Percentiles rank a stretch among this genome's conserved stretches.
These are phyloP conservation scores for Brachirus orientalis DNA, from an alignment of 2,113 vertebrate genomes.

Conservation along the genomic window DNA sequence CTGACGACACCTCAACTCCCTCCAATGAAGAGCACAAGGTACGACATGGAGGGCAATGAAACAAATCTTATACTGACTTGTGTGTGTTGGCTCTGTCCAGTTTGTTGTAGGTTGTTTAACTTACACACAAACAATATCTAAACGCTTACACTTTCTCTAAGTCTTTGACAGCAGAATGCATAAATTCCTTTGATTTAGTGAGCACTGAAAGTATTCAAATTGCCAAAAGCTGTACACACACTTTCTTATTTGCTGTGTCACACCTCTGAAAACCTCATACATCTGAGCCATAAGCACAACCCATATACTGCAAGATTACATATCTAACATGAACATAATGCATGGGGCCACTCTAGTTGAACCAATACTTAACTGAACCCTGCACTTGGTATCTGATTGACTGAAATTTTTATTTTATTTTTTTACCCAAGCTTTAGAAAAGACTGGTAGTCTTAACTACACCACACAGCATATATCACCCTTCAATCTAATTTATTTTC, in stretches of 20 bases:
- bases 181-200: neutral
- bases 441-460: too few relatives aligned
- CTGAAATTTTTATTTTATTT: too few relatives aligned
- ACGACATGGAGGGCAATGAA: neutral
- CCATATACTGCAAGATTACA: too few relatives aligned
- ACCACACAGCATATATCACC: too few relatives aligned
- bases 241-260: neutral
- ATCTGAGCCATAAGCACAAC: too few relatives aligned
- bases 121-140: neutral
- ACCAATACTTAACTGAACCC: too few relatives aligned
- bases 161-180: too few relatives aligned
- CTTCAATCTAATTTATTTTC: constrained; percentile 23
- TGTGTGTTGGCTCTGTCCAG: too few relatives aligned
- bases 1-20: constrained; percentile 85
- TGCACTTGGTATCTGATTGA: too few relatives aligned
- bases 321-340: neutral
- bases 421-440: too few relatives aligned
- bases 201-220: neutral
- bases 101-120: too few relatives aligned
- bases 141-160: neutral
- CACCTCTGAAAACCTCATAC: neutral
- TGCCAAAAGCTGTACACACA: neutral
- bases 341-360: neutral
- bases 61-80: too few relatives aligned
- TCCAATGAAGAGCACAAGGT: constrained; percentile 94